A percentile compares a stretch with the other conserved stretches of the same genome.
These are phyloP conservation scores for Steatornis caripensis DNA, from an alignment of 2,113 vertebrate genomes.

Conservation along the genomic window DNA sequence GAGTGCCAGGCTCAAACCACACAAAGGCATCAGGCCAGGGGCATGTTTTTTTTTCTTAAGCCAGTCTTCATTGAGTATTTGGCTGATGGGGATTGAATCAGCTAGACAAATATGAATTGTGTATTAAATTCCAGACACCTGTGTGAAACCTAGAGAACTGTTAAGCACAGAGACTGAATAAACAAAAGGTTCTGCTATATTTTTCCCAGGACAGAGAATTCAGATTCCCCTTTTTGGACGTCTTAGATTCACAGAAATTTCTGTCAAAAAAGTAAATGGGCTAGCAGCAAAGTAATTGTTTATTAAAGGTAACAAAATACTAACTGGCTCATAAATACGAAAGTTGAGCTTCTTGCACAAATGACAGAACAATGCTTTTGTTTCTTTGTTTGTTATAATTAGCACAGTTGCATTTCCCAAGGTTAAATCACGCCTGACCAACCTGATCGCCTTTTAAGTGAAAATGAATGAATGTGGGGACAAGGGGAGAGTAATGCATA, in stretches of 20 bases:
- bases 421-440: background rate
- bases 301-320: background rate
- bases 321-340: background rate
- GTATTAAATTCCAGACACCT: background rate
- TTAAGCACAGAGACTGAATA: background rate
- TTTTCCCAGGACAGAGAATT: background rate
- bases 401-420: background rate
- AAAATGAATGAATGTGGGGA: rapidly evolving
- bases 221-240: background rate
- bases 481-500: background rate
- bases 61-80: background rate
- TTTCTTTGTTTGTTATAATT: background rate
- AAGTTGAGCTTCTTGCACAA: background rate
- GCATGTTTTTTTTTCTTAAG: background rate
- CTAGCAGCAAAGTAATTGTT: background rate
- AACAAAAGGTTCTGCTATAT: background rate
- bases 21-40: background rate
- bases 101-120: background rate
- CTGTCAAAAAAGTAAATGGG: background rate
- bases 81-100: background rate
- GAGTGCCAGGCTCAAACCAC: background rate
- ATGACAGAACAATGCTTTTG: background rate
- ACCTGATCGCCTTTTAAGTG: rapidly evolving
- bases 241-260: background rate
- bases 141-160: background rate